Percentiles rank a stretch among this genome's conserved stretches.
Conservation (phyloP, 2,113 vertebrate species). For the Rhegmatorhina hoffmannsi region DNA sequence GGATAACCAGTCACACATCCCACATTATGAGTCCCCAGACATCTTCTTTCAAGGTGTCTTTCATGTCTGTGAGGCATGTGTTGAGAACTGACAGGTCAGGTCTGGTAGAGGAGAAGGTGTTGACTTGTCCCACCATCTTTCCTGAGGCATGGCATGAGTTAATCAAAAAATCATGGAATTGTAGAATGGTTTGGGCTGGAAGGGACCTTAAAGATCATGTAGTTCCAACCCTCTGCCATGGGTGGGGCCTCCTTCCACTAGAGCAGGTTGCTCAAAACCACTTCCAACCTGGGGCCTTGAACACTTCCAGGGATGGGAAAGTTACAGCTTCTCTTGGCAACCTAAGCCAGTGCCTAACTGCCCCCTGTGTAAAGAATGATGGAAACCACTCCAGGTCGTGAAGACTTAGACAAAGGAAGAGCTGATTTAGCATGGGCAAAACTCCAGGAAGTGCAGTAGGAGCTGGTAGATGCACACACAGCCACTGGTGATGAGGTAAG, state of each 20-base stretch:
- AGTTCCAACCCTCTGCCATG: background rate
- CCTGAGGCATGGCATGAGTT: background rate
- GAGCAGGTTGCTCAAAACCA: background rate
- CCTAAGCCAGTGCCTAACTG: background rate
- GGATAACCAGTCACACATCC: background rate
- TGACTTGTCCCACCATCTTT: background rate
- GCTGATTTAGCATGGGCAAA: background rate
- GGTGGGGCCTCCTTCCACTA: background rate
- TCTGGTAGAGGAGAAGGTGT: background rate
- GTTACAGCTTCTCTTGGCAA: background rate
- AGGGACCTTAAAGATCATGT: background rate
- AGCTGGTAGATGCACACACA: background rate
- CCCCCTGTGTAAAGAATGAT: background rate
- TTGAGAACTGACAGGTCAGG: background rate
- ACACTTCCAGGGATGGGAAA: background rate
- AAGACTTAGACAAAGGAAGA: background rate
- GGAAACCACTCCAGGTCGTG: background rate
- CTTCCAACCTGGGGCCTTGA: rapidly evolving
- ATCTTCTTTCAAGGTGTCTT: background rate
- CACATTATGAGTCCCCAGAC: rapidly evolving
- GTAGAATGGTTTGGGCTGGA: background rate
- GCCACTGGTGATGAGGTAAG: background rate
- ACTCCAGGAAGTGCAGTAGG: background rate
- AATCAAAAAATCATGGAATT: background rate
- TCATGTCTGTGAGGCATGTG: background rate